These are phyloP conservation scores for Apamea sordens DNA, from an alignment of 2,888 invertebrate genomes.

Conservation along the genomic window DNA sequence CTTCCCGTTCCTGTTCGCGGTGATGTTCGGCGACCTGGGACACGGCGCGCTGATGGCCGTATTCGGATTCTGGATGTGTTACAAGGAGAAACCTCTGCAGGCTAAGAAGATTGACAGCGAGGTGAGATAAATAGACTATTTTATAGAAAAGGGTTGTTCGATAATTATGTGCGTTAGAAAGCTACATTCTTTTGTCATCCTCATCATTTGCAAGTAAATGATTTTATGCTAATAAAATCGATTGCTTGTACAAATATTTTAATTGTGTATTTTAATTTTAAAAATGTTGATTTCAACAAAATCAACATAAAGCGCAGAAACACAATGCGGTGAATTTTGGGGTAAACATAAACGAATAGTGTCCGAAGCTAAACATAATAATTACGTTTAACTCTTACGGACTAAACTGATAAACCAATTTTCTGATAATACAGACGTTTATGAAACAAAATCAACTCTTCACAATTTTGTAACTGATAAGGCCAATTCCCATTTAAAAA, in stretches of 20 bases:
- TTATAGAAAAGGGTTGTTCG: background rate
- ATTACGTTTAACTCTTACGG: background rate
- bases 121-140: conserved; percentile 82
- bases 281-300: background rate
- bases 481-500: background rate
- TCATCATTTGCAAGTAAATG: too few species aligned
- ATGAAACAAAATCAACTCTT: background rate
- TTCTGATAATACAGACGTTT: background rate
- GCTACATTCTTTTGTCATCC: background rate
- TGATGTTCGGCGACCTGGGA: conserved; percentile 99
- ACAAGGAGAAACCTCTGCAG: conserved; percentile 97
- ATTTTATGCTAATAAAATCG: background rate
- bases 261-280: background rate
- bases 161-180: background rate
- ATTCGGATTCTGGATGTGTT: conserved; percentile 98
- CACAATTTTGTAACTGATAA: background rate
- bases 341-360: background rate
- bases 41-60: conserved; percentile 98
- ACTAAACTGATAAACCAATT: background rate
- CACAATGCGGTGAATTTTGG: background rate
- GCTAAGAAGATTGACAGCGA: conserved; percentile 97
- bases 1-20: conserved; percentile 99
- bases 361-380: background rate
- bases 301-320: background rate
- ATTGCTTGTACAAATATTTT: background rate